phyloP scores from a whole-genome alignment of 2,113 vertebrate species.

The Anoura caudifer region DNA sequence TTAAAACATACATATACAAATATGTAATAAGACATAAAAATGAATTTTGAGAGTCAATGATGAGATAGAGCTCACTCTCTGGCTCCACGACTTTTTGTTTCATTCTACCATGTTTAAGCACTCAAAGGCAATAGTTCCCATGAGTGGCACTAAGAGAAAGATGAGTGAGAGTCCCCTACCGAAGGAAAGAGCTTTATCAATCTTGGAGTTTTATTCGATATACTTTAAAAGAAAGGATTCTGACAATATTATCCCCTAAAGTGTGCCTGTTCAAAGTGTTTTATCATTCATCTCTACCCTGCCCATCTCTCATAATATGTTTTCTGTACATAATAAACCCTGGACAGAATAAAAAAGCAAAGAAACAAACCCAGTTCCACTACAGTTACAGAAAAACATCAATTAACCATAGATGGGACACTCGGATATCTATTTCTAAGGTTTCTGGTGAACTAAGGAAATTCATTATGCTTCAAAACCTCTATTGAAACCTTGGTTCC shows the following conservation, averaged over 20 bases:
- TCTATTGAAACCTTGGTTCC: background rate
- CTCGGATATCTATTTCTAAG: background rate
- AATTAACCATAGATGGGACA: background rate
- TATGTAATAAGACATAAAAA: background rate
- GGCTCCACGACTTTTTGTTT: slow-evolving; percentile 16
- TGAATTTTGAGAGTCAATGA: slow-evolving; percentile 15
- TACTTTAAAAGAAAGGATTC: background rate
- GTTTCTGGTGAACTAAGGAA: background rate
- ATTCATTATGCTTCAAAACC: background rate
- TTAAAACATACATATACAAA: background rate
- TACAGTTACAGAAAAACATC: background rate
- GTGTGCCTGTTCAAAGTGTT: background rate
- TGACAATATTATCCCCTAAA: background rate
- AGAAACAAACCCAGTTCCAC: background rate
- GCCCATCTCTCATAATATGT: background rate
- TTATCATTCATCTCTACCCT: background rate
- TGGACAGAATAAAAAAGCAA: background rate
- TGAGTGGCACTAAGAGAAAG: background rate
- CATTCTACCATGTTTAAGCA: background rate
- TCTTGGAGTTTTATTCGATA: background rate
- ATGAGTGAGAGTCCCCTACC: background rate
- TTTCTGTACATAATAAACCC: background rate
- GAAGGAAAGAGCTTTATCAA: background rate
- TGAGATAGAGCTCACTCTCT: slow-evolving; percentile 19
- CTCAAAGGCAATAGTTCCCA: background rate